Evolutionary conservation across 2,888 invertebrate genomes (phyloP), one percentile per base, ranked within the genome.

Genomic region (Trachelus stipa): DNA sequence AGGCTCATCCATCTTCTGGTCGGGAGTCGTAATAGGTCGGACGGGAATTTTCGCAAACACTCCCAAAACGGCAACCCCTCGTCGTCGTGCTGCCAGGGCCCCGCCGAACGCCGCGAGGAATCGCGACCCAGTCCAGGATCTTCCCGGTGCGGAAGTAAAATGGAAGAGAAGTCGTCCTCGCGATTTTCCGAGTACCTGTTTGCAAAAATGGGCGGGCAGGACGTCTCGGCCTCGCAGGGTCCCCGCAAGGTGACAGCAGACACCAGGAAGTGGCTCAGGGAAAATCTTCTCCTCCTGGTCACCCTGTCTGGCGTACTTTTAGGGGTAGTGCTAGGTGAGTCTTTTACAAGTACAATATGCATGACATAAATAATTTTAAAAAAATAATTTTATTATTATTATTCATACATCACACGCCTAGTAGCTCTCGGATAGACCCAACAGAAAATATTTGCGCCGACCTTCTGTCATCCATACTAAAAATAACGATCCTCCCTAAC

Each of bases 241-340:
- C 94, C 94, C 83, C 92, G 94, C 81, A 95, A 95, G 91, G 93
- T 94, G 82, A 94, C 95, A 83, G 95, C 95, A 77, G 92, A 94
- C 85, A 91, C 91, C 77, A 93, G 92, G 86, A 94, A 94, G 90
- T 96, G 96, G 94, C 91, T 97, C 81, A 93, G 93, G 81, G 95
- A 96, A 79, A 97, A 97, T 91, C 93, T 95, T 11, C 95, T 97
- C 91, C 94, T 97, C 81, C 92, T 97, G 83, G 93, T 96, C 79
- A 97, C 97, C 35, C 92, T 97, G 81, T 93, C 94, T 78, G 97
- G 97, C n/a, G 97, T 97, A 4, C 89, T 96, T 74, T 92, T 95
- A 40, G 97, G 97, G 76, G 94, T 96, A 80, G 92, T 94, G 83
- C 90, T 96, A 82, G 97, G 97, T 96, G 89, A 93, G 93, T 90